Percentiles rank a stretch among this genome's conserved stretches.
Conservation (phyloP, 1,140 invertebrate genomes). For the Pteromalus puparum region DNA sequence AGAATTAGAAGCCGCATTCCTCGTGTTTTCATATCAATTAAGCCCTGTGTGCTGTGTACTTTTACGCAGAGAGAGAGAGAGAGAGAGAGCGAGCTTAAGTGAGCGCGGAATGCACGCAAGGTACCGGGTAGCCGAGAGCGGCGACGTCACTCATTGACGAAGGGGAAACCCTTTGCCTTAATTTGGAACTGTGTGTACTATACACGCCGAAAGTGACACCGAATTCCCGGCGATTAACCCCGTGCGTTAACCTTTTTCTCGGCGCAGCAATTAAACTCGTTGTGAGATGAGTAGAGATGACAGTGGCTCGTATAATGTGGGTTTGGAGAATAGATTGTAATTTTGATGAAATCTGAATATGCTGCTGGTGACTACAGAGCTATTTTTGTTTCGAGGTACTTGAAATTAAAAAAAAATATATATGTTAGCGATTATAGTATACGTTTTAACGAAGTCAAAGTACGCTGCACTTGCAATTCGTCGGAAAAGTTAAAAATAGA, state of each 20-base stretch:
- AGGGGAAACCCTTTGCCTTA: conserved; percentile 9
- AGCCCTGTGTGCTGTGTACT: background rate
- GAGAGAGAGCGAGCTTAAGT: background rate
- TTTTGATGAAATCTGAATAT: background rate
- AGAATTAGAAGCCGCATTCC: background rate
- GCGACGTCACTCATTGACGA: conserved; percentile 1
- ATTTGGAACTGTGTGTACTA: conserved; percentile 14
- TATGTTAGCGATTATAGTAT: too few relatives aligned
- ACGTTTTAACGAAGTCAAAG: background rate
- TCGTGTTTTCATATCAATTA: conserved; percentile 23
- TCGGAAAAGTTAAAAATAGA: background rate
- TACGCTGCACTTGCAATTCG: background rate
- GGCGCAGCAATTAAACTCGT: conserved; percentile 69
- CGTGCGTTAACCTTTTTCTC: conserved; percentile 67
- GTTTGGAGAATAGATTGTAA: background rate
- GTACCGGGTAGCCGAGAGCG: too few relatives aligned
- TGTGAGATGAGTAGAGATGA: conserved; percentile 37
- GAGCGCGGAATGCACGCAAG: conserved; percentile 35
- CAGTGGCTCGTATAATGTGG: background rate
- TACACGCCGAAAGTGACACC: conserved; percentile 62
- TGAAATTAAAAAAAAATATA: too few relatives aligned
- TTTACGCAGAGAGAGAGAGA: too few relatives aligned
- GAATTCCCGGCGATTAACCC: conserved; percentile 67
- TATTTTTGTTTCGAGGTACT: background rate
- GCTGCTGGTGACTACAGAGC: background rate